phyloP scores from a whole-genome alignment of 2,888 invertebrate species.

The Chydorus sphaericus region DNA sequence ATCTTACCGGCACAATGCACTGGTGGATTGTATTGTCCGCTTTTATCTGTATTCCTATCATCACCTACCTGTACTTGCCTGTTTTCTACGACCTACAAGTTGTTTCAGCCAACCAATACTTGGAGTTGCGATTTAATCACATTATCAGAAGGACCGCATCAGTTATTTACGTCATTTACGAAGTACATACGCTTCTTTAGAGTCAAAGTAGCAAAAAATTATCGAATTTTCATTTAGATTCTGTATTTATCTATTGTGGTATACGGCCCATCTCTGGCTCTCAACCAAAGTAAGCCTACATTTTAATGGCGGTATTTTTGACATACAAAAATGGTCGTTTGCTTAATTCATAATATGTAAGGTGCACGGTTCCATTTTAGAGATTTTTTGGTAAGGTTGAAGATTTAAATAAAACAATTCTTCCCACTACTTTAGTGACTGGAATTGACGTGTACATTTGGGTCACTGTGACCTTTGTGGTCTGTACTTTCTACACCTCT shows the following conservation, averaged over 20 bases:
- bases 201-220: background rate
- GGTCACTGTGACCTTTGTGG: slow-evolving; percentile 30
- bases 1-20: slow-evolving; percentile 66
- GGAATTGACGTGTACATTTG: slow-evolving; percentile 33
- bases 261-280: slow-evolving; percentile 69
- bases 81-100: slow-evolving; percentile 23
- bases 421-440: slow-evolving; percentile 30
- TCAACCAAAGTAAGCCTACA: slow-evolving; percentile 45
- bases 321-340: no score
- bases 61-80: slow-evolving; percentile 22
- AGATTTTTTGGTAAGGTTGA: no score
- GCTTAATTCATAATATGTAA: no score
- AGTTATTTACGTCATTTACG: slow-evolving; percentile 16
- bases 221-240: slow-evolving; percentile 6
- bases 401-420: no score
- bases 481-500: slow-evolving; percentile 34
- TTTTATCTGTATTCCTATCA: slow-evolving; percentile 20
- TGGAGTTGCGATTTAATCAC: slow-evolving; percentile 19
- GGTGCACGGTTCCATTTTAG: no score
- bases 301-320: background rate
- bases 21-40: slow-evolving; percentile 24
- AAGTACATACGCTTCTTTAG: background rate
- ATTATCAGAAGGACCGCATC: slow-evolving; percentile 16
- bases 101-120: slow-evolving; percentile 25
- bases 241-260: slow-evolving; percentile 73